Percentiles rank a stretch among this genome's conserved stretches.
Conservation (phyloP, 2,888 invertebrate species). For the Heliconius ismenius region DNA sequence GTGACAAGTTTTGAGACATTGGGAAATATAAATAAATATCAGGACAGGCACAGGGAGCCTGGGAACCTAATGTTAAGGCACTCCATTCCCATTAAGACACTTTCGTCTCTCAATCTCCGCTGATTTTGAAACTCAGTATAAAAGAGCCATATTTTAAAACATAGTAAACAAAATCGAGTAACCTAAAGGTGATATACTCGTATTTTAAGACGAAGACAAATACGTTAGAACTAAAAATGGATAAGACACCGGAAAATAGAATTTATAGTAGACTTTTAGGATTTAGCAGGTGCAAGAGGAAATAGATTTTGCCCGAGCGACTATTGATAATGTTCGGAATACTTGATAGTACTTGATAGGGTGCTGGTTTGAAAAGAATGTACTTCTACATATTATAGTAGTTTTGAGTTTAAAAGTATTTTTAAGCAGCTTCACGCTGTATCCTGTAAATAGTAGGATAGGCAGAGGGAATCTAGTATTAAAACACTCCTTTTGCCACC, state of each 20-base stretch:
- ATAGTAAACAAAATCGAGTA: neutral
- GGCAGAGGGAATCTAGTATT: too few species aligned
- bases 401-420: too few species aligned
- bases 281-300: conserved; percentile 23
- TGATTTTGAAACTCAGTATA: too few species aligned
- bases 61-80: too few species aligned
- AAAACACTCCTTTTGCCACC: too few species aligned
- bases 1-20: too few species aligned
- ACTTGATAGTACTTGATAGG: neutral
- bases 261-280: conserved; percentile 24
- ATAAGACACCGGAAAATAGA: conserved; percentile 18
- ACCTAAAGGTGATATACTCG: neutral
- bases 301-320: conserved; percentile 17
- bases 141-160: neutral
- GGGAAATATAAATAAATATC: too few species aligned
- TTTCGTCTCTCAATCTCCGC: too few species aligned
- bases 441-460: too few species aligned
- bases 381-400: neutral
- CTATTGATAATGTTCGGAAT: conserved; percentile 16
- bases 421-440: too few species aligned
- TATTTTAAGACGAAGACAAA: conserved; percentile 12
- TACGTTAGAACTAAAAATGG: conserved; percentile 1
- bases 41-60: too few species aligned
- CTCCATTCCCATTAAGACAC: too few species aligned
- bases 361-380: neutral